A percentile compares a stretch with the other conserved stretches of the same genome.
Evolutionary conservation across 2,888 invertebrate species (phyloP).

Genomic region (Morinoia aosen): DNA sequence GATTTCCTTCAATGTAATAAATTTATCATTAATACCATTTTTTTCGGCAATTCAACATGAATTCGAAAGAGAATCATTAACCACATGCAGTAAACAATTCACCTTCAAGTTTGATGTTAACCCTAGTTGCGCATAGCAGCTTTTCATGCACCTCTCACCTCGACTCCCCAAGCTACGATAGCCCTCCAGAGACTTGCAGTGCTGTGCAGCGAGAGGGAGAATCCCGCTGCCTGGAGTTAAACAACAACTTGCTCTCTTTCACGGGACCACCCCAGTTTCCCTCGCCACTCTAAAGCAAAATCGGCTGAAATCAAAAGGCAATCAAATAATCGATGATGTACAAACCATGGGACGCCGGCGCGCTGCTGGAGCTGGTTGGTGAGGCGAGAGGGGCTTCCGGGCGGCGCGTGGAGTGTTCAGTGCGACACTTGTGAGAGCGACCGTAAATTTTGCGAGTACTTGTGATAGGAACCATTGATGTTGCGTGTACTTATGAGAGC

Average conservation of each 20-base stretch:
- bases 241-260: background rate
- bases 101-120: too few species aligned
- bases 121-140: too few species aligned
- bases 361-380: background rate
- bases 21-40: too few species aligned
- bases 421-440: background rate
- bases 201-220: background rate
- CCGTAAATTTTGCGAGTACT: background rate
- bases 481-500: too few species aligned
- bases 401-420: background rate
- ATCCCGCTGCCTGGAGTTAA: background rate
- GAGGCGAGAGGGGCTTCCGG: background rate
- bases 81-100: too few species aligned
- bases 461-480: too few species aligned
- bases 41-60: too few species aligned
- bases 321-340: conserved; percentile 50
- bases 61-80: too few species aligned
- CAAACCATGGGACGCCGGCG: background rate
- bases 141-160: too few species aligned
- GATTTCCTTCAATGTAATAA: too few species aligned
- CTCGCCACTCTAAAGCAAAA: conserved; percentile 7
- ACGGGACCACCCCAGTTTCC: conserved; percentile 2
- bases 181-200: background rate
- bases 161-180: background rate
- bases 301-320: conserved; percentile 45